These are phyloP conservation scores for Aphidoletes aphidimyza DNA, from an alignment of 2,888 invertebrate species.

Conservation along the genomic window DNA sequence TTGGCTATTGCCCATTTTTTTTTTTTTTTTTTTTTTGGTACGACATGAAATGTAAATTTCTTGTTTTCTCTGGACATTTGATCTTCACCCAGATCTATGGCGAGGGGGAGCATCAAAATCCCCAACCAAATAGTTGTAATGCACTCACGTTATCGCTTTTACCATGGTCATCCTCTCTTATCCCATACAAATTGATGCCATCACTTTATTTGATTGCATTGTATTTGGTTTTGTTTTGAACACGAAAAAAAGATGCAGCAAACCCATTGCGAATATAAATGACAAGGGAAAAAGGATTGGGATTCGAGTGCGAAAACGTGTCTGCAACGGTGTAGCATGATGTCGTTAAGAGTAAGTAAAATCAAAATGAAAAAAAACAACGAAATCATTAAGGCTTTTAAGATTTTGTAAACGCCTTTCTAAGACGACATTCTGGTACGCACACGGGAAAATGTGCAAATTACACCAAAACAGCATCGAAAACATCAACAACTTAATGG, in stretches of 20 bases:
- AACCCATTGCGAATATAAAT: background rate
- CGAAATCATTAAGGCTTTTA: background rate
- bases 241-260: background rate
- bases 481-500: background rate
- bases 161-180: background rate
- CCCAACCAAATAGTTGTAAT: background rate
- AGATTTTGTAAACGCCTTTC: background rate
- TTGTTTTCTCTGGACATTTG: no score
- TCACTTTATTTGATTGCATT: slow-evolving; percentile 31
- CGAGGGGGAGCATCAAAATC: background rate
- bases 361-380: slow-evolving; percentile 39
- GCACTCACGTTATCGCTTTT: background rate
- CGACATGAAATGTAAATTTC: no score
- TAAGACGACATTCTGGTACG: slow-evolving; percentile 14
- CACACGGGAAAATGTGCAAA: slow-evolving; percentile 27
- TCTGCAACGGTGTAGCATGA: slow-evolving; percentile 13
- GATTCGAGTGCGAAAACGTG: slow-evolving; percentile 32
- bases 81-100: no score
- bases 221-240: background rate
- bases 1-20: no score
- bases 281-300: background rate
- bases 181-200: slow-evolving; percentile 26
- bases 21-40: no score
- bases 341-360: slow-evolving; percentile 28
- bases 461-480: background rate